Conservation (phyloP, 2,797 vertebrate genomes). For the Sciaenops ocellatus region DNA sequence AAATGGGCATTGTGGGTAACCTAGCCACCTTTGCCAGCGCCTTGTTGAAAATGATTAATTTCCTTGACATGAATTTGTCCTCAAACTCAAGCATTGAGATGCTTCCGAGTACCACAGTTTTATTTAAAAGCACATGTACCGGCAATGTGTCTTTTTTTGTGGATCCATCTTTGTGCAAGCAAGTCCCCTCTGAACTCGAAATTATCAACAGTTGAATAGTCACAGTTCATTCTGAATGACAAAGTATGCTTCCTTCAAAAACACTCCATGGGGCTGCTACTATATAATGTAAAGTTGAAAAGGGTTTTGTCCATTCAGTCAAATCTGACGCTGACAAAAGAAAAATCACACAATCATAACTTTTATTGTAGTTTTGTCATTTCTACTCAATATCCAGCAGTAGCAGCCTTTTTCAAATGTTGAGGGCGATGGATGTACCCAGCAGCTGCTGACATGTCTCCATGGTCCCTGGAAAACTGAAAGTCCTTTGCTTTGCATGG, state of each 20-base stretch:
- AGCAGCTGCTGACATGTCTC: neutral
- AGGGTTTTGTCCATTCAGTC: neutral
- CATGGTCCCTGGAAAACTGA: neutral
- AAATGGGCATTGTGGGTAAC: slow-evolving; percentile 31
- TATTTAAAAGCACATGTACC: slow-evolving; percentile 23
- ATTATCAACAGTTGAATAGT: neutral
- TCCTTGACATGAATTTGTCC: slow-evolving; percentile 17
- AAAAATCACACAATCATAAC: neutral
- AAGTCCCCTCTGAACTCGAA: slow-evolving; percentile 1
- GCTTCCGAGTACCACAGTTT: neutral
- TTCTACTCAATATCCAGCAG: neutral
- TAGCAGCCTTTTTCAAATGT: neutral
- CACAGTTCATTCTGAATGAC: neutral
- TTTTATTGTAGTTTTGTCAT: neutral
- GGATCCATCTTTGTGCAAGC: neutral
- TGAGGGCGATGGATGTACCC: neutral
- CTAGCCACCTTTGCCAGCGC: neutral
- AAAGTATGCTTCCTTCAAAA: neutral
- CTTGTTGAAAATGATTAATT: slow-evolving; percentile 33
- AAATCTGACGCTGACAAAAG: neutral
- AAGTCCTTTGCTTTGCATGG: neutral
- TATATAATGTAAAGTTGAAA: neutral
- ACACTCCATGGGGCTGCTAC: neutral
- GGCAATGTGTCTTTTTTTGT: neutral
- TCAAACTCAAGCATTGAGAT: neutral